Evolutionary conservation across 2,113 vertebrate species (phyloP), one percentile per base, ranked within the genome.

Genomic region (Ophthalmolycus amberensis): DNA sequence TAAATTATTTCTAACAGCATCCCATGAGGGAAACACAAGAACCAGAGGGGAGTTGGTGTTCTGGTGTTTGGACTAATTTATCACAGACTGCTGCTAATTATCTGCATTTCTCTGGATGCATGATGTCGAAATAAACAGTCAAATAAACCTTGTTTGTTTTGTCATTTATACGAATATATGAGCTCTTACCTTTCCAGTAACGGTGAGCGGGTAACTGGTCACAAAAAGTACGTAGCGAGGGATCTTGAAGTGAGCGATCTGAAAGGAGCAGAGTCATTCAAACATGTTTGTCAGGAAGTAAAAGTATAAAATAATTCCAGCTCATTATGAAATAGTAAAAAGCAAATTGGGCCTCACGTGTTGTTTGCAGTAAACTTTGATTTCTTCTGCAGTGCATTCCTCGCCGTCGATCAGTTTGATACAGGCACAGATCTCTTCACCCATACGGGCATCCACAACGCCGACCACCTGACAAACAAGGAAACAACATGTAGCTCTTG

Each of bases 181-280:
- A 75, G 59, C 52, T 67, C 9, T 80, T 94, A 99, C 98, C 97
- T 99, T 99, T 83, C 97, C 97, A 0, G 96, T 96, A 38, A 95
- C 3, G 0, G 98, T 99, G 83, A 98, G 94, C 0, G 98, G 98
- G 82, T 95, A 99, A 42, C 90, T 80, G 6, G 62, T 73, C 58
- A 99, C 92, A 82, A 99, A 99, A 7, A 95, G 91, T 0, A 99
- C 0, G 9, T 99, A 96, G 27, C 90, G 96, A 1, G 98, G 98
- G 76, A 98, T 95, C 95, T 99, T 99, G 94, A 96, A 99, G 92
- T 99, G 96, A 16, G 97, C 73, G 73, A 99, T 97, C 98, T 99
- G 95, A 32, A 85, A 75, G 72, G 27, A 87, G 50, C 10, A 56
- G n/a, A n/a, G 34, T 34, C 34, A 34, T 34, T 34, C 34, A 34